A percentile compares a stretch with the other conserved stretches of the same genome.
Evolutionary conservation across 2,797 vertebrate genomes (phyloP).

Genomic region (Acipenser oxyrinchus): DNA sequence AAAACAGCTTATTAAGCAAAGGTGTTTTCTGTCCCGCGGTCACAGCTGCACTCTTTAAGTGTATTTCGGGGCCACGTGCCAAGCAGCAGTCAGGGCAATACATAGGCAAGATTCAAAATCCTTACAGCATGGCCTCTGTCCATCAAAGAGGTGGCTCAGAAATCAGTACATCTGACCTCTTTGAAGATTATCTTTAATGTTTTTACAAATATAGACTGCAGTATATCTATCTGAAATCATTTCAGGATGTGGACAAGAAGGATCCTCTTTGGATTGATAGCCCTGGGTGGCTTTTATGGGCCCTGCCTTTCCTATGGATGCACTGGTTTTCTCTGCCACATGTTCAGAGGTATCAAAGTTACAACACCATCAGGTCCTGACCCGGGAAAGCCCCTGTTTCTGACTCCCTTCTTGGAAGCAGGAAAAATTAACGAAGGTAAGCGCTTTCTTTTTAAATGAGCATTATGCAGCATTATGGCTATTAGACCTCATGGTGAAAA

Average conservation of each 20-base stretch:
- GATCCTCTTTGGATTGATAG: constrained; percentile 23
- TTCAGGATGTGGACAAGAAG: constrained; percentile 28
- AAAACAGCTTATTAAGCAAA: too few species aligned
- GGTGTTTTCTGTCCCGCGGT: too few species aligned
- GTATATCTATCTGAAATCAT: constrained; percentile 13
- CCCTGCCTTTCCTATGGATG: neutral
- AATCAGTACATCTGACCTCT: too few species aligned
- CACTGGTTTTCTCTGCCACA: constrained; percentile 22
- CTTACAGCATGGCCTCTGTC: too few species aligned
- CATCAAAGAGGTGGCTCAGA: too few species aligned
- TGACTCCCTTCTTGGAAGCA: constrained; percentile 69
- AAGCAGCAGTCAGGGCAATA: too few species aligned
- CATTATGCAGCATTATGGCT: constrained; percentile 16
- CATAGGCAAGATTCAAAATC: too few species aligned
- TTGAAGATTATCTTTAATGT: too few species aligned
- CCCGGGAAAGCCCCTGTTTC: constrained; percentile 67
- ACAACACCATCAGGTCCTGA: constrained; percentile 35
- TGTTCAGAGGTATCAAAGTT: constrained; percentile 25
- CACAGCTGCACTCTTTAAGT: too few species aligned
- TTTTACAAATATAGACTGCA: neutral
- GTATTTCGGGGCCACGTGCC: too few species aligned
- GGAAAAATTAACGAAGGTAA: constrained; percentile 63
- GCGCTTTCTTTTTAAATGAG: constrained; percentile 4
- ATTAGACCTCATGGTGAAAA: neutral
- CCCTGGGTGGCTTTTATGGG: constrained; percentile 6